Base-by-base conservation (phyloP, 1,140 invertebrate genomes). In the Caligus rogercresseyi region DNA sequence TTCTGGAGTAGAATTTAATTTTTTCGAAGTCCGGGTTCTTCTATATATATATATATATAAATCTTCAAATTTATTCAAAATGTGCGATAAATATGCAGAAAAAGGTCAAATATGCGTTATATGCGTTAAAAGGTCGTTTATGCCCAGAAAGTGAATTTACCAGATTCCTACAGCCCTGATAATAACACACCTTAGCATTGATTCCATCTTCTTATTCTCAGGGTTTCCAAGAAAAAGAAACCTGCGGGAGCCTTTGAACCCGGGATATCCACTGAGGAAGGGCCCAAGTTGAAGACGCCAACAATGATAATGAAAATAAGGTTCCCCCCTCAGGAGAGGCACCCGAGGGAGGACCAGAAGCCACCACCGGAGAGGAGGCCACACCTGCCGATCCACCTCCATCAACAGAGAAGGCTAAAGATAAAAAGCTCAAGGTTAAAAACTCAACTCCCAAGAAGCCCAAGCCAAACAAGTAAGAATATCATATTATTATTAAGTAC, bases 391-490 rank as follows among this genome's bases (percentile, higher is more conserved):
- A 52, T 11, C 26, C 26, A 61, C 60, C 43, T 55, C 63, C 55
- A 56, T 53, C 55, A 18, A 56, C 54, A 52, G 56, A 24, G 24
- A 52, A 43, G 24, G 52, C 20, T 19, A 63, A 54, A 58, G 54
- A 24, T 25, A 69, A 64, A 54, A 67, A 66, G 52, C 62, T 59
- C 14, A 65, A 64, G 65, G 64, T 63, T 14, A 63, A 63, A 63
- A 21, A 18, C 2, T 23, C 18, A n/a, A 63, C 61, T 58, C 61
- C 61, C 13, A 63, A 63, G 31, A 58, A 53, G 23, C 61, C 61
- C 18, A 63, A 63, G 43, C 52, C 53, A n/a, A 63, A 56, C 61
- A 63, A 63, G 61, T 63, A 63, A 25, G 52, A n/a, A n/a, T 3
- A 60, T 14, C 24, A 1, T 55, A 18, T 43, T 2, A 16, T n/a